Evolutionary conservation across 2,797 vertebrate genomes (phyloP), one percentile per base, ranked within the genome.

Genomic region (Ctenosaura bakeri): DNA sequence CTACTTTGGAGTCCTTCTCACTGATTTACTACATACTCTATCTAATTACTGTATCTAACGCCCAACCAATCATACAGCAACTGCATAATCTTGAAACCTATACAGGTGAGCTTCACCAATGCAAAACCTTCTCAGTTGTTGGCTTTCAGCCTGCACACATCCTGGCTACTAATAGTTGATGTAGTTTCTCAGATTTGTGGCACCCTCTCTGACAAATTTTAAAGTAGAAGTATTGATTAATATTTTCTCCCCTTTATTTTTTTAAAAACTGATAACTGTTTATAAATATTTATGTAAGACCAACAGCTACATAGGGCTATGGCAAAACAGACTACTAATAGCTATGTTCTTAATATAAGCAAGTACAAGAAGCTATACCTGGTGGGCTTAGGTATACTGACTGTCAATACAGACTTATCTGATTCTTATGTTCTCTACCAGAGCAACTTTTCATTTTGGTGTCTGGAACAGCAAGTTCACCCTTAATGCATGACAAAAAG

Each of bases 401-500:
- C 13, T 64, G 42, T 54, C 77, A 87, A 56, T 0, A 0, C 76
- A 76, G 81, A 0, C 88, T 46, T 35, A 52, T 50, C 91, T 79
- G 6, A 90, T 22, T 80, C 7, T 85, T 82, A 73, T 82, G 77
- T 73, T 89, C 42, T 42, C 84, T 29, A 78, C 29, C 89, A 92
- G 74, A 92, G 64, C 83, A 82, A 52, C 91, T 84, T 46, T 92
- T 59, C 79, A 52, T 79, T 90, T 0, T 0, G 46, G 82, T 46
- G 90, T 78, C 84, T 89, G 78, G 91, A 59, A 93, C 26, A 80
- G 46, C 29, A 73, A 0, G 0, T 0, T 1, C 69, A 90, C 82
- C 71, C 73, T 86, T 93, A 94, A 90, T 16, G 87, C 16, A 78
- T 38, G 81, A 35, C 56, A 52, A 92, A 92, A 96, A 93, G 26